Conservation (phyloP, 2,797 vertebrate species). For the Pantherophis alleghaniensis region DNA sequence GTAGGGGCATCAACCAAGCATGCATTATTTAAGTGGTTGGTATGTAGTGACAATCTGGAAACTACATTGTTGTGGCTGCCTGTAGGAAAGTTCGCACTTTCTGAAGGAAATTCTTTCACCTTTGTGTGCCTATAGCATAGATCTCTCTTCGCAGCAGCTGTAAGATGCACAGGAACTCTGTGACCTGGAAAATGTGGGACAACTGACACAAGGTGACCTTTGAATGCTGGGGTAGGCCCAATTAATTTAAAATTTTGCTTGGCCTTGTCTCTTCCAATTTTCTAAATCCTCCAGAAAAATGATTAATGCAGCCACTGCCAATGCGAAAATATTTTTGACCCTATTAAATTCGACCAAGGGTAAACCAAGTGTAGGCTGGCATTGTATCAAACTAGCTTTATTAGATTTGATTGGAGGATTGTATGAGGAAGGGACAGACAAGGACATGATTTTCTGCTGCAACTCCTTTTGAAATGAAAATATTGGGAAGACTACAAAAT, state of each 20-base stretch:
- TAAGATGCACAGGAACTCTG: constrained; percentile 77
- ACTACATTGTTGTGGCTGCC: constrained; percentile 73
- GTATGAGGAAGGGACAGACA: constrained; percentile 87
- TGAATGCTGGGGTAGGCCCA: constrained; percentile 82
- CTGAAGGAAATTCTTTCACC: constrained; percentile 81
- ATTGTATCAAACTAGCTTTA: constrained; percentile 94
- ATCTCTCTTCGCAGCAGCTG: constrained; percentile 76
- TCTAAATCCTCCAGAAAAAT: constrained; percentile 94
- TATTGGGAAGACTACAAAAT: constrained; percentile 74
- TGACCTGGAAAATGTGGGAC: constrained; percentile 86
- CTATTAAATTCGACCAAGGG: constrained; percentile 98
- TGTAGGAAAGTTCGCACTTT: constrained; percentile 79
- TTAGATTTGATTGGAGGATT: constrained; percentile 93
- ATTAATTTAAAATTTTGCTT: constrained; percentile 94
- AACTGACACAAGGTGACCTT: constrained; percentile 85
- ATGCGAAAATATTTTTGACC: constrained; percentile 97
- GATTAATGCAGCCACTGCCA: constrained; percentile 91
- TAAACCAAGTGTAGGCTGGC: constrained; percentile 93
- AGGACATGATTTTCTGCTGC: constrained; percentile 91
- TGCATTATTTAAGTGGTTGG: constrained; percentile 81
- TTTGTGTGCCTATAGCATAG: constrained; percentile 74
- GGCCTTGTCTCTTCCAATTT: constrained; percentile 92
- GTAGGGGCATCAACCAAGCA: constrained; percentile 70
- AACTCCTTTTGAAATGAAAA: constrained; percentile 76
- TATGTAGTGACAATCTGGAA: constrained; percentile 77